These are phyloP conservation scores for Dexiosoma caninum DNA, from an alignment of 2,888 invertebrate species.

Conservation along the genomic window DNA sequence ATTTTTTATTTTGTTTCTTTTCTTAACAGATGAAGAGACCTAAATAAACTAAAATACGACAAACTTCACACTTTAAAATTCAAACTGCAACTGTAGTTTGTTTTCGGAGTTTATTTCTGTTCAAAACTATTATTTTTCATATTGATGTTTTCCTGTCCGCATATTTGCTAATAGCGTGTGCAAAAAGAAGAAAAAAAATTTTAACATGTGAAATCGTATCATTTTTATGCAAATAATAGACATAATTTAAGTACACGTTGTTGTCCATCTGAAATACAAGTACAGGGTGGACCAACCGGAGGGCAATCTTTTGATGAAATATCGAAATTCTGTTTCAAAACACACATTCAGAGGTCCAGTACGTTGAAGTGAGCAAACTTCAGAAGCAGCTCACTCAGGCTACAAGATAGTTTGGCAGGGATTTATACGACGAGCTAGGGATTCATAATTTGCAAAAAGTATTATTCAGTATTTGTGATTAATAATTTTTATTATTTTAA, in stretches of 20 bases:
- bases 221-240: slow-evolving; percentile 24
- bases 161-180: slow-evolving; percentile 56
- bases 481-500: background rate
- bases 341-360: too few species aligned
- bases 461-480: background rate
- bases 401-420: too few species aligned
- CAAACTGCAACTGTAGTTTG: slow-evolving; percentile 38
- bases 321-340: too few species aligned
- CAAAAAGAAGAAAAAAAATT: slow-evolving; percentile 9
- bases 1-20: slow-evolving; percentile 63
- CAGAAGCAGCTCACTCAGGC: too few species aligned
- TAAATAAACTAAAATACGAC: too few species aligned
- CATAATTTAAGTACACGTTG: slow-evolving; percentile 13
- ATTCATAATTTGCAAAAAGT: too few species aligned
- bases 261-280: background rate
- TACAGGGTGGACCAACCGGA: background rate
- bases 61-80: slow-evolving; percentile 42
- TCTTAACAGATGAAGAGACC: background rate
- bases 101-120: slow-evolving; percentile 5
- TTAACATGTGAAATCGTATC: slow-evolving; percentile 1
- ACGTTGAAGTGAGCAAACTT: too few species aligned
- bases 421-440: too few species aligned
- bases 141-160: slow-evolving; percentile 26
- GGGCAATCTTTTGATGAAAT: background rate
- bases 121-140: background rate